A percentile compares a stretch with the other conserved stretches of the same genome.
Evolutionary conservation across 2,797 vertebrate species (phyloP).

Genomic region (Sebastes reedi): DNA sequence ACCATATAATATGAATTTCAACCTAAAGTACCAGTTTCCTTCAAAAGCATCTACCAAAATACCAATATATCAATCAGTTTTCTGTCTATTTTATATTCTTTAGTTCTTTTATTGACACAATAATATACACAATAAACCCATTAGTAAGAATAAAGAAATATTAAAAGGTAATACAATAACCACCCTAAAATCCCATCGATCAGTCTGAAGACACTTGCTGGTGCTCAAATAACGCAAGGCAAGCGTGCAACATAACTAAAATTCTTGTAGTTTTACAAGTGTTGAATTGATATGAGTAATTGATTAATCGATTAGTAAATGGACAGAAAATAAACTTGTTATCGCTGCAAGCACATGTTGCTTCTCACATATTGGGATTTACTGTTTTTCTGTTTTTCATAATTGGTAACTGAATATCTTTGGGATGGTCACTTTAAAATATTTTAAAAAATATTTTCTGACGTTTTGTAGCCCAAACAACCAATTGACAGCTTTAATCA

Average conservation of each 20-base stretch:
- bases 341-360: not conserved
- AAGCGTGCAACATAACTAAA: too few species aligned
- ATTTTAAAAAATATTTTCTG: not conserved
- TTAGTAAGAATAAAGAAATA: too few species aligned
- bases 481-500: not conserved
- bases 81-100: not conserved
- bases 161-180: too few species aligned
- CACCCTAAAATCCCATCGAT: too few species aligned
- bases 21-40: not conserved
- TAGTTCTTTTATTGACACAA: too few species aligned
- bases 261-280: not conserved
- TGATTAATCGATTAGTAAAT: too few species aligned
- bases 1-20: not conserved
- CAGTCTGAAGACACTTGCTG: too few species aligned
- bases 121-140: too few species aligned
- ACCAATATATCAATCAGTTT: not conserved
- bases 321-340: not conserved
- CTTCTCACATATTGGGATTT: not conserved
- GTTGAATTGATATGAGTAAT: not conserved
- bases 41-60: not conserved
- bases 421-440: too few species aligned
- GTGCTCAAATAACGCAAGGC: too few species aligned
- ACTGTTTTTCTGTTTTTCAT: not conserved
- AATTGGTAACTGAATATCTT: too few species aligned
- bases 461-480: not conserved